These are phyloP conservation scores for Sympetrum striolatum DNA, from an alignment of 2,888 invertebrate genomes.

Conservation along the genomic window DNA sequence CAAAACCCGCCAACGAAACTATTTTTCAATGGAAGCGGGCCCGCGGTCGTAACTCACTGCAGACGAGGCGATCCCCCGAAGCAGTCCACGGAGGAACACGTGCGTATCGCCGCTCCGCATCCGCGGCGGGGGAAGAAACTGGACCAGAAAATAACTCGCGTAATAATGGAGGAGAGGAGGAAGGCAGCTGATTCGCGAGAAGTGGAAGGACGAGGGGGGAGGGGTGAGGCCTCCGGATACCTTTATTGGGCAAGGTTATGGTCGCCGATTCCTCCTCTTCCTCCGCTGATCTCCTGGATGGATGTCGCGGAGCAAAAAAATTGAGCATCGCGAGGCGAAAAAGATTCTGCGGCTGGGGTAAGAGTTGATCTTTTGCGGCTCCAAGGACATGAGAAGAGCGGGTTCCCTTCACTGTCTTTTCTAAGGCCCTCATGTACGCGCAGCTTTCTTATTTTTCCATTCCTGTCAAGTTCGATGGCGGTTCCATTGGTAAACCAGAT, in stretches of 20 bases:
- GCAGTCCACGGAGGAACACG: no score
- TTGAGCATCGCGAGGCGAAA: background rate
- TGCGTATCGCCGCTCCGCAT: background rate
- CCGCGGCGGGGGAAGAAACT: background rate
- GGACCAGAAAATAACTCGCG: background rate
- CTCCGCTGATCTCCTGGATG: background rate
- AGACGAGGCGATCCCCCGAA: no score
- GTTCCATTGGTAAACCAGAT: no score
- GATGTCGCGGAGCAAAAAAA: background rate
- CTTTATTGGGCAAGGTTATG: constrained; percentile 27
- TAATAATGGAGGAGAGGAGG: background rate
- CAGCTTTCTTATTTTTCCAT: no score
- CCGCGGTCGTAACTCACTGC: background rate
- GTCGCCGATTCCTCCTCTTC: background rate
- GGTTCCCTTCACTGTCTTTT: background rate
- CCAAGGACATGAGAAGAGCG: background rate
- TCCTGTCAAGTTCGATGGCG: no score
- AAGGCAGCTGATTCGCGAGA: background rate
- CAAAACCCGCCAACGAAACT: background rate
- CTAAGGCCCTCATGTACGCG: no score
- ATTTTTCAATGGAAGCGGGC: background rate
- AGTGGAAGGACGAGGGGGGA: background rate
- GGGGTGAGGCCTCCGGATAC: background rate
- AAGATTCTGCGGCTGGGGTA: background rate
- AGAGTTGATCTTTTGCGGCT: no score